Conservation (phyloP, 2,797 vertebrate genomes). For the Crocidura indochinensis region DNA sequence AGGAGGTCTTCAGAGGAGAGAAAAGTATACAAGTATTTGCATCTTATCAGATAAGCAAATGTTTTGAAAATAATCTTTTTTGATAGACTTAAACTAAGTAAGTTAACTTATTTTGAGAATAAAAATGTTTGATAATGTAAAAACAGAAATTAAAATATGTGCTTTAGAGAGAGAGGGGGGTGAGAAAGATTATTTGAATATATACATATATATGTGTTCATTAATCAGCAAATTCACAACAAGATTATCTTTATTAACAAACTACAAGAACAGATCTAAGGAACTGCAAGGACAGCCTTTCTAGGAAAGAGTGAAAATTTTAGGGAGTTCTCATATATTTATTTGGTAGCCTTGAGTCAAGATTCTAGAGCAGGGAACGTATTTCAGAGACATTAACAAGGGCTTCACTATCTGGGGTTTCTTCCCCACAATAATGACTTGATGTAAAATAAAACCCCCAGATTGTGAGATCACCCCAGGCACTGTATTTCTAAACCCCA, state of each 20-base stretch:
- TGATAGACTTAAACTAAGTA: conserved; percentile 51
- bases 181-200: too few relatives aligned
- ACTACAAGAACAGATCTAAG: conserved; percentile 30
- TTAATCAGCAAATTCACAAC: conserved; percentile 24
- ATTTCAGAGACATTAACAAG: not conserved
- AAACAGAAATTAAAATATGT: too few relatives aligned
- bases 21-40: conserved; percentile 48
- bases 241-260: conserved; percentile 62
- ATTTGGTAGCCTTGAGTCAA: not conserved
- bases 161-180: too few relatives aligned
- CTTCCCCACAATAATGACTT: not conserved
- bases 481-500: too few relatives aligned
- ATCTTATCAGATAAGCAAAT: conserved; percentile 59
- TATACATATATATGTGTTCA: not conserved
- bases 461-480: not conserved
- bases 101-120: conserved; percentile 52
- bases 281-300: conserved; percentile 4
- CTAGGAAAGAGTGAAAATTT: not conserved
- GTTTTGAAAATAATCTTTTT: conserved; percentile 58
- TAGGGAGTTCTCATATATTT: conserved; percentile 14
- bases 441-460: not conserved
- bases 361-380: not conserved
- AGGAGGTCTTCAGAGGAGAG: not conserved
- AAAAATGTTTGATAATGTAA: conserved; percentile 63
- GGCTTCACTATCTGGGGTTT: conserved; percentile 2